Evolutionary conservation across 2,113 vertebrate genomes (phyloP), one percentile per base, ranked within the genome.

Genomic region (Nematolebias whitei): DNA sequence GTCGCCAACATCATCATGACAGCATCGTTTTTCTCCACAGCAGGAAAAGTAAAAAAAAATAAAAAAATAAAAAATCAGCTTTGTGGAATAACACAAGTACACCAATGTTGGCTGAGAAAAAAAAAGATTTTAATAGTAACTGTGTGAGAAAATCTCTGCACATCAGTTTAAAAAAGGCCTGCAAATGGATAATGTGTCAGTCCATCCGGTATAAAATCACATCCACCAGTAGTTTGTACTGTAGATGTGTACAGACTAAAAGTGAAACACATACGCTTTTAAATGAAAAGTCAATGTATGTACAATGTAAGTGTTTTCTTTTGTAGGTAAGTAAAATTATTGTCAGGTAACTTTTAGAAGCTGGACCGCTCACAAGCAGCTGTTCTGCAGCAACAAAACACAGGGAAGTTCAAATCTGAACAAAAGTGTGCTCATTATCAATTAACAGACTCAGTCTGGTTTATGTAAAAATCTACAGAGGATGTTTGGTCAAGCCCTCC

Each of bases 41-140:
- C 48, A 63, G 45, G 2, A 45, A 59, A 60, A 22, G 53, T 54
- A 61, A 59, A 57, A 19, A 57, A 16, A 58, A 69, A 65, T n/a
- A n/a, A n/a, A n/a, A n/a, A n/a, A n/a, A n/a, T n/a, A n/a, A 75
- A 1, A 22, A 66, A 77, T 72, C 54, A 60, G 56, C 55, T 48
- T 58, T 60, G 16, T 53, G 40, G 51, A 65, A 68, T 20, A 79
- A 63, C 35, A 63, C 7, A 60, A 4, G 77, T 16, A 48, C 19
- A 32, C 20, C 55, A 63, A 65, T 9, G 16, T 41, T 76, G 66
- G 22, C 53, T 55, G 41, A 50, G 54, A 68, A 62, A 78, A 64
- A 78, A 64, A 53, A 74, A 55, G 6, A 47, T 35, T 35, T 35
- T 35, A 35, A 35, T 35, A 10, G 10, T 35, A 35, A 35, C 32